phyloP scores from a whole-genome alignment of 2,113 vertebrate species.

The Paratilapia polleni region DNA sequence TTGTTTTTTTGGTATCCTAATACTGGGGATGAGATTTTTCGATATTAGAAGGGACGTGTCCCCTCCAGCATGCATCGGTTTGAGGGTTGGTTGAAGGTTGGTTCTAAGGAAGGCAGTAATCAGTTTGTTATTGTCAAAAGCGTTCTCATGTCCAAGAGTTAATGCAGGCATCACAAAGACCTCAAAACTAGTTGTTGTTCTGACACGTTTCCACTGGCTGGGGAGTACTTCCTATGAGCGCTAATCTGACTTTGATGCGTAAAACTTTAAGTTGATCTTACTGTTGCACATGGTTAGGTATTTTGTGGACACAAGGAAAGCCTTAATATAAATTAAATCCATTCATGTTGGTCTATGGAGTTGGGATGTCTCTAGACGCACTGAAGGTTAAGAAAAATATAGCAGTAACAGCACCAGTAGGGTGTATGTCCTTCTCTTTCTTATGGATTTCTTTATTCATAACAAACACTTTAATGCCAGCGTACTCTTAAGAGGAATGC shows the following conservation, averaged over 20 bases:
- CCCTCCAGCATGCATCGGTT: too few relatives aligned
- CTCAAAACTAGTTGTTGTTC: background rate
- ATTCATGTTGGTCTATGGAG: background rate
- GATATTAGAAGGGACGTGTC: too few relatives aligned
- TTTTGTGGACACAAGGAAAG: background rate
- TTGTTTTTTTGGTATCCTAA: too few relatives aligned
- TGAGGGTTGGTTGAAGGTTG: too few relatives aligned
- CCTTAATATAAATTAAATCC: background rate
- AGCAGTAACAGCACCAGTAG: background rate
- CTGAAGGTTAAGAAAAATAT: background rate
- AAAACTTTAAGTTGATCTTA: background rate
- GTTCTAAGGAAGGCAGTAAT: too few relatives aligned
- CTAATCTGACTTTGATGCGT: background rate
- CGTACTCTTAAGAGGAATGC: constrained; percentile 4
- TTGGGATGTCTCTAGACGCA: background rate
- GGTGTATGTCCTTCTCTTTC: background rate
- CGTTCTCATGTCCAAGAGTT: background rate
- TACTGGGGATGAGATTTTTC: too few relatives aligned
- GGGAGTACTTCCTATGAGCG: background rate
- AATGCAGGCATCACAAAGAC: background rate
- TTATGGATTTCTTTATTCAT: background rate
- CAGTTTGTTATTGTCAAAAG: too few relatives aligned
- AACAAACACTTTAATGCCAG: constrained; percentile 23
- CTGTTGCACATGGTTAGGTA: background rate
- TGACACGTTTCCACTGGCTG: background rate